phyloP scores from a whole-genome alignment of 2,797 vertebrate species.

The Coluber constrictor region DNA sequence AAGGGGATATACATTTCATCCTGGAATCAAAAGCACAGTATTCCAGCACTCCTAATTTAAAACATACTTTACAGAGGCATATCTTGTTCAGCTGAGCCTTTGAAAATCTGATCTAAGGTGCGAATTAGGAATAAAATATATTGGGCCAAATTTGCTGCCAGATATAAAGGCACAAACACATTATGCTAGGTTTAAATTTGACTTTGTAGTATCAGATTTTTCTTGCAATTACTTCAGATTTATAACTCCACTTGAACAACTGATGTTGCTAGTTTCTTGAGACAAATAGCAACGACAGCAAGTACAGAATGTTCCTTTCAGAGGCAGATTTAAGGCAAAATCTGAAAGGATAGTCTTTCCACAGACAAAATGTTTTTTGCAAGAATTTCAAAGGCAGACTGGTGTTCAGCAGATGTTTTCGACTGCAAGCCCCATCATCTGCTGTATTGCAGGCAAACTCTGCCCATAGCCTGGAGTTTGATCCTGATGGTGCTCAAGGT shows the following conservation, averaged over 20 bases:
- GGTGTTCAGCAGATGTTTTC: background rate
- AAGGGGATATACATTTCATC: slow-evolving; percentile 50
- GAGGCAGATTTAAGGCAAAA: background rate
- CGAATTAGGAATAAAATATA: slow-evolving; percentile 60
- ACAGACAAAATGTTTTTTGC: background rate
- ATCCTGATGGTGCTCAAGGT: background rate
- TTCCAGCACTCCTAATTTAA: slow-evolving; percentile 64
- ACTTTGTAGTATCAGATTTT: slow-evolving; percentile 33
- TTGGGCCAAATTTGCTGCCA: slow-evolving; percentile 51
- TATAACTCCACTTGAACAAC: slow-evolving; percentile 39
- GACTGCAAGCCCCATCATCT: background rate
- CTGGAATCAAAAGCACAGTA: slow-evolving; percentile 57
- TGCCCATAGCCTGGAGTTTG: background rate
- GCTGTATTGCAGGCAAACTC: background rate
- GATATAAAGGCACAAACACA: slow-evolving; percentile 62
- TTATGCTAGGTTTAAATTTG: slow-evolving; percentile 58
- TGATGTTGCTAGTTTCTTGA: slow-evolving; percentile 30
- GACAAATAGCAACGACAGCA: slow-evolving; percentile 16
- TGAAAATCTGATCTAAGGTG: slow-evolving; percentile 68
- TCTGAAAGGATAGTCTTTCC: background rate
- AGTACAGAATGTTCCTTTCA: slow-evolving; percentile 30
- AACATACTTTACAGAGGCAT: slow-evolving; percentile 58
- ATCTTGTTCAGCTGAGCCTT: slow-evolving; percentile 61
- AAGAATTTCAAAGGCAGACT: background rate
- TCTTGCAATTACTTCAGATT: slow-evolving; percentile 40